Evolutionary conservation across 2,888 invertebrate species (phyloP).

Genomic region (Dusona sp.): DNA sequence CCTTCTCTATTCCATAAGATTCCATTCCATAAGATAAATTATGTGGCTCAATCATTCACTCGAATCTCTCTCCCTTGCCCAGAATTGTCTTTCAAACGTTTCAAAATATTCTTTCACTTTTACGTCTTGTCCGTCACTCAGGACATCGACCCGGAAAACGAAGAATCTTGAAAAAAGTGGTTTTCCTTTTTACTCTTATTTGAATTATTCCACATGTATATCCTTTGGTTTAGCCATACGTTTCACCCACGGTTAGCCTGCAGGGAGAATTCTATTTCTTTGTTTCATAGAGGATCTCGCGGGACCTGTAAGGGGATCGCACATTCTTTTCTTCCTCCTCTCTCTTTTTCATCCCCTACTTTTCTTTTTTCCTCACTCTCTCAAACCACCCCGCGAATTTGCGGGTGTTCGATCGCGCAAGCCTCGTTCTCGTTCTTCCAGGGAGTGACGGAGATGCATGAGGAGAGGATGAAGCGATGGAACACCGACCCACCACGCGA

Average conservation of each 20-base stretch:
- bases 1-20: conserved; percentile 65
- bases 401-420: conserved; percentile 66
- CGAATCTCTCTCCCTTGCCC: conserved; percentile 75
- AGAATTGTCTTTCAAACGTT: background rate
- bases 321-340: conserved; percentile 34
- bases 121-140: background rate
- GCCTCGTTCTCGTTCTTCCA: conserved; percentile 31
- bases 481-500: conserved; percentile 76
- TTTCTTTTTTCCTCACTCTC: conserved; percentile 22
- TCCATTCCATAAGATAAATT: conserved; percentile 83
- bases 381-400: conserved; percentile 65
- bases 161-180: conserved; percentile 16
- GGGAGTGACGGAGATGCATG: conserved; percentile 35
- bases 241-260: conserved; percentile 31
- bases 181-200: conserved; percentile 34
- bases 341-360: background rate
- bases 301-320: conserved; percentile 62
- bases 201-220: conserved; percentile 43
- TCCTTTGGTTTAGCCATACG: conserved; percentile 40
- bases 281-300: conserved; percentile 63
- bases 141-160: conserved; percentile 9
- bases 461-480: conserved; percentile 80
- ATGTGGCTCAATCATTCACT: conserved; percentile 83
- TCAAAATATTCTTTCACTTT: conserved; percentile 4
- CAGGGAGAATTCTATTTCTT: conserved; percentile 68